Percentiles rank a stretch among this genome's conserved stretches.
Evolutionary conservation across 2,888 invertebrate genomes (phyloP).

Genomic region (Caenorhabditis sp.): DNA sequence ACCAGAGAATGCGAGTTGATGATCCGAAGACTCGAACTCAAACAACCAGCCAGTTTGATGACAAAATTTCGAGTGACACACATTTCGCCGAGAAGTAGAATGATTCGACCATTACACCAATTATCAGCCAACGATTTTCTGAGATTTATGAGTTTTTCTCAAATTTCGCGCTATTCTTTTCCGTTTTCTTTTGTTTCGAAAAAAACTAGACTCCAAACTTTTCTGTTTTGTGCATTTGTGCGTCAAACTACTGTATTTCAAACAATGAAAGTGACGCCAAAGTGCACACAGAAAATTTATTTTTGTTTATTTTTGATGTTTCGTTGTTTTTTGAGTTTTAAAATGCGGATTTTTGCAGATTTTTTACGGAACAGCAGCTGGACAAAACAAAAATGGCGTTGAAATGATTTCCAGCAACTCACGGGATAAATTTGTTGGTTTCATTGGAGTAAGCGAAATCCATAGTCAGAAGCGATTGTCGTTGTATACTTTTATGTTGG

Average conservation of each 20-base stretch:
- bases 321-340: too few relatives aligned
- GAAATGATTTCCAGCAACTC: neutral
- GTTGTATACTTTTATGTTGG: conserved; percentile 36
- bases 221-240: too few relatives aligned
- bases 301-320: too few relatives aligned
- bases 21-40: conserved; percentile 53
- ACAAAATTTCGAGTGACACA: conserved; percentile 26
- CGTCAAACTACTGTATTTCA: too few relatives aligned
- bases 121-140: conserved; percentile 47
- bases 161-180: too few relatives aligned
- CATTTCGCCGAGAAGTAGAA: conserved; percentile 51
- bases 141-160: too few relatives aligned
- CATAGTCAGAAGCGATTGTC: conserved; percentile 31
- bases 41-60: conserved; percentile 27
- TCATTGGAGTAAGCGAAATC: conserved; percentile 44
- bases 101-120: conserved; percentile 54
- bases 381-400: conserved; percentile 3
- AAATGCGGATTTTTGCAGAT: too few relatives aligned
- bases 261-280: too few relatives aligned
- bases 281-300: too few relatives aligned
- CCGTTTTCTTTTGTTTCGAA: too few relatives aligned
- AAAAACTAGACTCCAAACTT: too few relatives aligned
- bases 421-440: conserved; percentile 23
- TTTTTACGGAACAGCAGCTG: too few relatives aligned
- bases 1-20: conserved; percentile 55